These are phyloP conservation scores for Cosmia pyralina DNA, from an alignment of 2,888 invertebrate species.

Conservation along the genomic window DNA sequence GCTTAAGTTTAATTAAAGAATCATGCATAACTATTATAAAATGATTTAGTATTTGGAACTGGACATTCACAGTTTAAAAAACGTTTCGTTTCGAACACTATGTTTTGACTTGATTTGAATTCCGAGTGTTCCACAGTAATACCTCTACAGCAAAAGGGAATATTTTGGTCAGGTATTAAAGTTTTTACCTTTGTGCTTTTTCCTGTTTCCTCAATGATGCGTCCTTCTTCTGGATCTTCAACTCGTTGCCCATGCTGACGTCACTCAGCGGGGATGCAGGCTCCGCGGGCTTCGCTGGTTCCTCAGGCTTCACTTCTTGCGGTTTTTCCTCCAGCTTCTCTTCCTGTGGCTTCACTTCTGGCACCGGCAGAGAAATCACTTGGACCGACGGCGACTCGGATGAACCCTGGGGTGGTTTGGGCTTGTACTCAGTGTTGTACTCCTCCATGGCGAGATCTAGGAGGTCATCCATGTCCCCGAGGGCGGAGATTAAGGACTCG, in stretches of 20 bases:
- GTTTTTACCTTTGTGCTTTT: constrained; percentile 82
- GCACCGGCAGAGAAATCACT: constrained; percentile 42
- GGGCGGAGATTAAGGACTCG: constrained; percentile 90
- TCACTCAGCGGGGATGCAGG: constrained; percentile 74
- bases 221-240: constrained; percentile 79
- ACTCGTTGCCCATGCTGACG: constrained; percentile 72
- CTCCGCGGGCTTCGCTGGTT: constrained; percentile 64
- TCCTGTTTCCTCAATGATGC: constrained; percentile 79
- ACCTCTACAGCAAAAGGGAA: not conserved
- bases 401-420: constrained; percentile 64
- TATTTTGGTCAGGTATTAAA: not conserved
- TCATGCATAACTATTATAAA: constrained; percentile 50
- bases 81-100: not conserved
- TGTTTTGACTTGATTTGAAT: not conserved
- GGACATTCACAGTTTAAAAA: not conserved
- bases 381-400: constrained; percentile 40
- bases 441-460: constrained; percentile 79
- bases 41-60: not conserved
- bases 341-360: constrained; percentile 53
- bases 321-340: constrained; percentile 61
- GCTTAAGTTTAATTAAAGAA: constrained; percentile 17
- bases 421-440: constrained; percentile 67
- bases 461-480: constrained; percentile 86
- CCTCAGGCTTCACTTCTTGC: constrained; percentile 57
- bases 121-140: not conserved